Base-by-base conservation (phyloP, 2,113 vertebrate genomes). In the Aegithalos caudatus region DNA sequence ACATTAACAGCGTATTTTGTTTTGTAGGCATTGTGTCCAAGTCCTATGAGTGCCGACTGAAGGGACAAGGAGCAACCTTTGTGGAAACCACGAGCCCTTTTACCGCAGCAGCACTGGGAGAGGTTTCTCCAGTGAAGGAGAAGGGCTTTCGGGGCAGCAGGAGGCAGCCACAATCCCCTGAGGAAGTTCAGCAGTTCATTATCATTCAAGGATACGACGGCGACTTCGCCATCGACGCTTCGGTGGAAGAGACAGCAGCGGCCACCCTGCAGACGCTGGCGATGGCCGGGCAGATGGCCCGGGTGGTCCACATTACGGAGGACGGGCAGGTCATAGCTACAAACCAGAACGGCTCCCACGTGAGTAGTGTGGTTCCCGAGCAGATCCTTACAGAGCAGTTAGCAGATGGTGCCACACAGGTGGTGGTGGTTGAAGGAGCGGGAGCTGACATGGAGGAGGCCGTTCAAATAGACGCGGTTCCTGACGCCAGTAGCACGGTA, bases 1-100 rank as follows among this genome's bases (percentile, higher is more conserved):
- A 31, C 1, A 4, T 65, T 69, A 21, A 92, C 51, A 50, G 61
- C 37, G 0, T 66, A 25, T 78, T 97, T 86, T 97, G 28, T 97
- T 92, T 97, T 77, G 16, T 88, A 99, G 99, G 99, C 91, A 99
- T 99, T 5, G 99, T 99, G 57, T 99, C 99, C 93, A 99, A 99
- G 97, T 99, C 99, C 25, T 99, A 99, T 4, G 99, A 99, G 95
- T 99, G 99, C 88, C 99, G 99, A 11, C 97, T 99, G 69, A 99
- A 99, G 97, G 99, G 99, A 37, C 99, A 99, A 86, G 99, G 99
- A 24, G 99, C 99, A 40, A 96, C 99, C 7, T 99, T 99, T 82
- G 99, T 99, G 94, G 98, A 99, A 97, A 97, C 99, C 1, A 98
- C 98, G 2, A 92, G 97, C 22, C 89, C 98, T 21, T 98, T 98